Conservation (phyloP, 2,888 invertebrate species). For the Philaethria dido region DNA sequence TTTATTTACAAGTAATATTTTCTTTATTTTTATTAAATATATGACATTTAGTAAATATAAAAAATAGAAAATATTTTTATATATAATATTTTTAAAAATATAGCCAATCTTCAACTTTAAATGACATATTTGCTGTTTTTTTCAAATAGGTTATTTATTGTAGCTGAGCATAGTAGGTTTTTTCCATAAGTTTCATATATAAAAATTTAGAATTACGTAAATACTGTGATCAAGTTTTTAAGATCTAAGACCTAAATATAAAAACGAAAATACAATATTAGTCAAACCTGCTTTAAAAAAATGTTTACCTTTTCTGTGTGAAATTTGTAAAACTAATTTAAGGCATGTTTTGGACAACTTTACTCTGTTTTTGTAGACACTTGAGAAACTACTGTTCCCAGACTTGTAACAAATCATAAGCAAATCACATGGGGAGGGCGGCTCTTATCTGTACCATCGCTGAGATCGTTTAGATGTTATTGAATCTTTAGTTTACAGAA, state of each 20-base stretch:
- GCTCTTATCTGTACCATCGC: slow-evolving; percentile 51
- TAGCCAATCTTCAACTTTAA: too few relatives aligned
- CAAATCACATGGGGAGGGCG: slow-evolving; percentile 55
- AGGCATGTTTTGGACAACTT: slow-evolving; percentile 45
- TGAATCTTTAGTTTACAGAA: slow-evolving; percentile 42
- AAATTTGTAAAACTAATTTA: neutral
- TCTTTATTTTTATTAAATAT: neutral
- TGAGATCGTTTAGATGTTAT: slow-evolving; percentile 2
- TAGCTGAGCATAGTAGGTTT: too few relatives aligned
- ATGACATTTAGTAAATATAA: too few relatives aligned
- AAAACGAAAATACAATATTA: too few relatives aligned
- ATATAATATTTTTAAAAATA: too few relatives aligned
- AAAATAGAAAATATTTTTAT: too few relatives aligned
- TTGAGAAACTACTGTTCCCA: slow-evolving; percentile 36
- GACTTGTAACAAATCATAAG: slow-evolving; percentile 45
- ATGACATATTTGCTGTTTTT: too few relatives aligned
- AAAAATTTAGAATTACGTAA: too few relatives aligned
- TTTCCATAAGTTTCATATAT: too few relatives aligned
- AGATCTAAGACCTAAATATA: too few relatives aligned
- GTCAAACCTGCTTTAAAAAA: neutral
- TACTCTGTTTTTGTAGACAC: slow-evolving; percentile 36
- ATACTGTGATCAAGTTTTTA: too few relatives aligned
- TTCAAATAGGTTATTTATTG: too few relatives aligned
- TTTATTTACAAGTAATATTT: neutral
- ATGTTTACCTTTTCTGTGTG: neutral